A percentile compares a stretch with the other conserved stretches of the same genome.
Conservation (phyloP, 1,140 invertebrate genomes). For the Drosophila novamexicana region DNA sequence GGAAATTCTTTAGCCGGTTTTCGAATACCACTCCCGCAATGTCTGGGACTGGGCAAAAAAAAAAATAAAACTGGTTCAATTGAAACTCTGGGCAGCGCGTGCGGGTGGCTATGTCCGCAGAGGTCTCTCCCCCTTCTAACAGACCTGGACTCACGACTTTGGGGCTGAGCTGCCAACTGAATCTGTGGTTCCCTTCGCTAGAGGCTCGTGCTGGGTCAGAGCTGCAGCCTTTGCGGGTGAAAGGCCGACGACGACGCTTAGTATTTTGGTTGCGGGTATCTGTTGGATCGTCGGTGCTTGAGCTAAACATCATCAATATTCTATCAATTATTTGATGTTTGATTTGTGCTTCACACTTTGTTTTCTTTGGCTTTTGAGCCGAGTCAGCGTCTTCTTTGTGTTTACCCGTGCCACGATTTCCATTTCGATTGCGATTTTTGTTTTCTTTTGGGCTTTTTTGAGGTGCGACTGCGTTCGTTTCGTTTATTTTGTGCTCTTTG, state of each 20-base stretch:
- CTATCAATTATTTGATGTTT: slow-evolving; percentile 74
- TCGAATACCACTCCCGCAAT: slow-evolving; percentile 66
- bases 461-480: slow-evolving; percentile 63
- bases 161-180: not conserved
- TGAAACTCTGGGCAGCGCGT: slow-evolving; percentile 37
- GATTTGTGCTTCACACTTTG: slow-evolving; percentile 55
- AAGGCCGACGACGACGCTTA: slow-evolving; percentile 55
- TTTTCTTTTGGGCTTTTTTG: slow-evolving; percentile 3
- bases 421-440: not conserved
- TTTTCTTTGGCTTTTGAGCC: slow-evolving; percentile 41
- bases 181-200: slow-evolving; percentile 39
- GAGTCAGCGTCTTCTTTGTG: slow-evolving; percentile 25
- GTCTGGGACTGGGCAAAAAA: not conserved
- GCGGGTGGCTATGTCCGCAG: slow-evolving; percentile 63
- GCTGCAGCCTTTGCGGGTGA: slow-evolving; percentile 55
- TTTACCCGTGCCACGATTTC: slow-evolving; percentile 39
- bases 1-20: slow-evolving; percentile 78
- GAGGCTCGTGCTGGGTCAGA: slow-evolving; percentile 73
- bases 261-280: slow-evolving; percentile 4
- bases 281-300: slow-evolving; percentile 12
- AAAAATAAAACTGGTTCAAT: slow-evolving; percentile 69
- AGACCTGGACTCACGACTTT: slow-evolving; percentile 54
- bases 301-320: slow-evolving; percentile 60
- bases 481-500: slow-evolving; percentile 33
- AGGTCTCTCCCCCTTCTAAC: not conserved